These are phyloP conservation scores for Metaphire vulgaris DNA, from an alignment of 1,140 invertebrate species.

Conservation along the genomic window DNA sequence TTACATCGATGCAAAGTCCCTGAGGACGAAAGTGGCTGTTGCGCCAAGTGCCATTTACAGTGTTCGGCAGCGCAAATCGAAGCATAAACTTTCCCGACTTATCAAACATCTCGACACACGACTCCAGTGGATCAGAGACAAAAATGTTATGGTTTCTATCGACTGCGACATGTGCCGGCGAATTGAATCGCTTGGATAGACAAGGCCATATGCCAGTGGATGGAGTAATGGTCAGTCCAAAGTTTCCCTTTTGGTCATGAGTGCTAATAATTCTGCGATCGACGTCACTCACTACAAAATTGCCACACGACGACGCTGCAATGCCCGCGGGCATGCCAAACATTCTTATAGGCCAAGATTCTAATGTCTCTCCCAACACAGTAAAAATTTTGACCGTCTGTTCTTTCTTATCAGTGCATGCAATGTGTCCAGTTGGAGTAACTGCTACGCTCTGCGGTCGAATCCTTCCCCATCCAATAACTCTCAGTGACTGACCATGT, in stretches of 20 bases:
- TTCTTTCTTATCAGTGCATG: slow-evolving; percentile 23
- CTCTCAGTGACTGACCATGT: slow-evolving; percentile 12
- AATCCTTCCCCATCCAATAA: slow-evolving; percentile 30
- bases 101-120: slow-evolving; percentile 21
- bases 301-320: slow-evolving; percentile 3
- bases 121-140: slow-evolving; percentile 20
- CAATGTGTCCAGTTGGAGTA: slow-evolving; percentile 8
- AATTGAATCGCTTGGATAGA: background rate
- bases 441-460: slow-evolving; percentile 16
- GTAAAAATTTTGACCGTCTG: slow-evolving; percentile 3
- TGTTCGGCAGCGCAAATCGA: background rate
- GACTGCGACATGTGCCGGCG: slow-evolving; percentile 11
- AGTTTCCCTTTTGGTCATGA: background rate
- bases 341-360: background rate
- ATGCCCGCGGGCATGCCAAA: slow-evolving; percentile 3
- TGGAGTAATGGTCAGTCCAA: background rate
- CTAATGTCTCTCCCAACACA: background rate
- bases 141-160: slow-evolving; percentile 26
- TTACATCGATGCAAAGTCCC: slow-evolving; percentile 15
- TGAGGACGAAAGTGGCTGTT: slow-evolving; percentile 17
- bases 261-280: background rate
- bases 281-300: slow-evolving; percentile 4
- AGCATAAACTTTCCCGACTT: slow-evolving; percentile 16
- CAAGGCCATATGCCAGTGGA: background rate
- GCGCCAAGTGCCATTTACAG: background rate